These are phyloP conservation scores for Rapana venosa DNA, from an alignment of 2,888 invertebrate species.

Conservation along the genomic window DNA sequence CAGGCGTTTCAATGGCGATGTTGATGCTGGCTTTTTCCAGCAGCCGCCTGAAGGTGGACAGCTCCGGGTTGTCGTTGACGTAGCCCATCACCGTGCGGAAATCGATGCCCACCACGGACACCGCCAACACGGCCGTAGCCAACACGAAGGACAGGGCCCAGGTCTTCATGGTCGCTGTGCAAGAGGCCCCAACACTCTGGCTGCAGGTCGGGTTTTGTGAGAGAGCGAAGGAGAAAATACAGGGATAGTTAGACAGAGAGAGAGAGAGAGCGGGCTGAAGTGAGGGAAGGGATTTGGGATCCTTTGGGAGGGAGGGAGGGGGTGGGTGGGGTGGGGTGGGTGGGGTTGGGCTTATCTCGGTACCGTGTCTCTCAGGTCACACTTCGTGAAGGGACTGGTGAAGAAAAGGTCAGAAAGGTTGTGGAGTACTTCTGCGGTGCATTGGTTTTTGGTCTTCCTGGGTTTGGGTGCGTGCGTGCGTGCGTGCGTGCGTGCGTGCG, in stretches of 20 bases:
- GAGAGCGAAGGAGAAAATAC: not conserved
- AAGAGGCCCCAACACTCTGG: not conserved
- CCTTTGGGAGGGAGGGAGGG: not conserved
- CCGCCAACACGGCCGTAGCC: not conserved
- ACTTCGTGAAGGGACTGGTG: too few species aligned
- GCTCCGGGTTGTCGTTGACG: slow-evolving; percentile 9
- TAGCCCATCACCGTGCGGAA: slow-evolving; percentile 19
- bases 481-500: slow-evolving; percentile 22
- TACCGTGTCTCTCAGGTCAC: too few species aligned
- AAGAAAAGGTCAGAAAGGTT: too few species aligned
- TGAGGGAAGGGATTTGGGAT: not conserved
- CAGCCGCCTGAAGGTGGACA: slow-evolving; percentile 9
- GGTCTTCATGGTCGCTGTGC: too few species aligned
- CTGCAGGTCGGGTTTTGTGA: not conserved
- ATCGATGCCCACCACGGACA: not conserved
- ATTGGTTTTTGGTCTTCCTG: not conserved
- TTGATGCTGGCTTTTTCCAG: slow-evolving; percentile 1
- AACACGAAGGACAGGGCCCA: not conserved
- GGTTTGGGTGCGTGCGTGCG: slow-evolving; percentile 10
- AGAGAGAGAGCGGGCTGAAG: not conserved
- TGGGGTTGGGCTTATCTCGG: too few species aligned
- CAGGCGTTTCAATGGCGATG: not conserved
- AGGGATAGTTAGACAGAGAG: not conserved
- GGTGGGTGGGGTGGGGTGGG: too few species aligned
- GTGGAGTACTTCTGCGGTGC: not conserved